Conservation (phyloP, 1,140 invertebrate genomes). For the Marisa cornuarietis region DNA sequence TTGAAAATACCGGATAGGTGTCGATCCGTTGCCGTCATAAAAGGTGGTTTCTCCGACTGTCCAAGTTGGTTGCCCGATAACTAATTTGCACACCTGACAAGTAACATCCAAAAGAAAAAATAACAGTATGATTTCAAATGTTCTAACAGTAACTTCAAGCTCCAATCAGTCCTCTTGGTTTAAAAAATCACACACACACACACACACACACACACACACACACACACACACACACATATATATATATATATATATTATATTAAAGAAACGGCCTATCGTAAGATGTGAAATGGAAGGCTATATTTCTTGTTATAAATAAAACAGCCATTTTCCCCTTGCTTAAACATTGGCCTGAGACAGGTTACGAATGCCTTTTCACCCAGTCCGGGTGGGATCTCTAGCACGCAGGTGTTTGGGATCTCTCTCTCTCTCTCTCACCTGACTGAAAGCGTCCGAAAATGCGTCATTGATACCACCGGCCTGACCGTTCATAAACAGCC, state of each 20-base stretch:
- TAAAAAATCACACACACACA: too few species aligned
- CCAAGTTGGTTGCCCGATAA: not conserved
- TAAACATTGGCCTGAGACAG: too few species aligned
- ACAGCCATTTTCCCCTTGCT: too few species aligned
- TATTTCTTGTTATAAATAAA: too few species aligned
- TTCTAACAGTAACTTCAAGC: not conserved
- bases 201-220: too few species aligned
- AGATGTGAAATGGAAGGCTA: too few species aligned
- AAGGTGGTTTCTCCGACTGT: not conserved
- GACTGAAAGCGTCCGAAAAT: not conserved
- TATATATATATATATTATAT: too few species aligned
- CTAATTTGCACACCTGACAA: not conserved
- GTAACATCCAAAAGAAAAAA: not conserved
- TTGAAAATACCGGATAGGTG: not conserved
- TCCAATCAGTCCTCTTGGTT: not conserved
- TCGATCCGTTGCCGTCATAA: not conserved
- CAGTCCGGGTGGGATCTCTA: too few species aligned
- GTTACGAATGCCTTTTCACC: too few species aligned
- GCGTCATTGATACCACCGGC: not conserved
- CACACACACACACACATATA: too few species aligned
- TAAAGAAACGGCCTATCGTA: too few species aligned
- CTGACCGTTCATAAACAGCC: not conserved
- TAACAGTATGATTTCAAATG: not conserved
- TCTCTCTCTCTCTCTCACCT: not conserved
- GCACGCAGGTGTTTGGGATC: too few species aligned